Evolutionary conservation across 2,888 invertebrate species (phyloP).

Genomic region (Polyommatus iphigenia): DNA sequence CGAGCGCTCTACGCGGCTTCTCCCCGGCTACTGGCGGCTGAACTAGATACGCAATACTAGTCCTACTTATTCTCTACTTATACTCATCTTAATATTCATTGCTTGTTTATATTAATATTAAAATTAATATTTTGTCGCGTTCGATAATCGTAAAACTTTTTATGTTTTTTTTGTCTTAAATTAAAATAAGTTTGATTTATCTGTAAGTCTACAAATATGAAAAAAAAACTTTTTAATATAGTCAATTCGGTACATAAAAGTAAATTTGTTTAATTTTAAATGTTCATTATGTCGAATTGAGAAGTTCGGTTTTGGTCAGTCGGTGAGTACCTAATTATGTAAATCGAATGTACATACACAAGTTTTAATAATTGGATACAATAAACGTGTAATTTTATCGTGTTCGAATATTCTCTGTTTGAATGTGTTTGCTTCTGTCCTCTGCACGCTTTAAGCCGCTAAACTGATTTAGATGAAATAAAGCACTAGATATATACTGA

Average conservation of each 20-base stretch:
- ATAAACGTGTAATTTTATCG: background rate
- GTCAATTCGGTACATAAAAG: background rate
- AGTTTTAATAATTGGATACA: background rate
- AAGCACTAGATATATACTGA: no score
- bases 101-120: background rate
- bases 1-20: conserved; percentile 51
- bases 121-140: background rate
- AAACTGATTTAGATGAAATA: background rate
- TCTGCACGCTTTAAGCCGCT: background rate
- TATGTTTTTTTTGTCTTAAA: background rate
- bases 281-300: conserved; percentile 2
- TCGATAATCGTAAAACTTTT: background rate
- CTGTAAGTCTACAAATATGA: background rate
- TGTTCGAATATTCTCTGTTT: background rate
- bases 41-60: conserved; percentile 42
- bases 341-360: conserved; percentile 2
- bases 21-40: conserved; percentile 59
- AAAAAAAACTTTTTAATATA: background rate
- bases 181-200: background rate
- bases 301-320: conserved; percentile 3
- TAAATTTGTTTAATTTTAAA: background rate
- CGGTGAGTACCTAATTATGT: background rate
- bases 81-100: conserved; percentile 21
- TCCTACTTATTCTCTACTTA: conserved; percentile 25
- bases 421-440: background rate